Conservation (phyloP, 2,113 vertebrate species). For the Nannospalax galili region DNA sequence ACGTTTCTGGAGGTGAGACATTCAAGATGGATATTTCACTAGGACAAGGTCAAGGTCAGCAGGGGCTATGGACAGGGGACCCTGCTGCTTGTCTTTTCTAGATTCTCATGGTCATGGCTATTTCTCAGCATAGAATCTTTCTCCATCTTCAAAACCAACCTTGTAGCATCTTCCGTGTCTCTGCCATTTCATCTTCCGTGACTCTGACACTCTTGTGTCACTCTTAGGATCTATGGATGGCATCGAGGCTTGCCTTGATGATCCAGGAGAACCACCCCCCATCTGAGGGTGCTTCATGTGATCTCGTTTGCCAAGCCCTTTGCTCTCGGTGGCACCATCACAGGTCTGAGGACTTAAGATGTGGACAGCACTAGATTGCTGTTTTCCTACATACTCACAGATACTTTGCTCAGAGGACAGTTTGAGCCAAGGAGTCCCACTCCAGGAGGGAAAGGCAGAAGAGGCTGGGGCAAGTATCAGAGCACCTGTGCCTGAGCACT, state of each 20-base stretch:
- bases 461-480: neutral
- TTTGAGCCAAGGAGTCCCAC: rapidly evolving
- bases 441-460: neutral
- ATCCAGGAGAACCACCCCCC: neutral
- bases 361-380: neutral
- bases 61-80: neutral
- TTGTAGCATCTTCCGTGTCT: neutral
- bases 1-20: neutral
- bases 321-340: too few relatives aligned
- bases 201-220: neutral
- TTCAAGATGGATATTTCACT: neutral
- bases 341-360: neutral
- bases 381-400: neutral
- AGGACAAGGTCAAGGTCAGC: neutral
- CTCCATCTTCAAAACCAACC: neutral
- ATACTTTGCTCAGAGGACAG: neutral
- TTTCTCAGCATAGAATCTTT: neutral
- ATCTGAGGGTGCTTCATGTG: neutral
- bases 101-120: neutral
- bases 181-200: neutral
- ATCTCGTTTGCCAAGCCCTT: neutral
- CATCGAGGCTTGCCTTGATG: neutral
- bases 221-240: neutral
- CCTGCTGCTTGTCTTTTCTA: neutral
- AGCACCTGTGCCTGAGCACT: neutral